phyloP scores from a whole-genome alignment of 2,113 vertebrate species.

The Mesoclemmys tuberculata region DNA sequence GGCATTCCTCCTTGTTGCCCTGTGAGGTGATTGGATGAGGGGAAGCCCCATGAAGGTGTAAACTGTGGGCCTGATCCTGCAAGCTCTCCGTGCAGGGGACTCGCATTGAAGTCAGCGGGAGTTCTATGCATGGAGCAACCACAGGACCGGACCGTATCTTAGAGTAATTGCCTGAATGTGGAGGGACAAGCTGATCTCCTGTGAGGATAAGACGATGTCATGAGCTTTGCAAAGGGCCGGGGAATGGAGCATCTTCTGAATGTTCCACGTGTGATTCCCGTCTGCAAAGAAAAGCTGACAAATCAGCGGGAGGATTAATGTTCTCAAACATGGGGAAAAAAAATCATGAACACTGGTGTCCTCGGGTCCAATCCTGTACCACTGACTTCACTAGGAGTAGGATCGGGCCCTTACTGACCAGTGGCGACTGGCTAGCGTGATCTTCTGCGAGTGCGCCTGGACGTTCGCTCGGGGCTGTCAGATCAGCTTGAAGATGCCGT shows the following conservation, averaged over 20 bases:
- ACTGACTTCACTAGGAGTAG: not conserved
- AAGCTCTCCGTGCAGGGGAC: not conserved
- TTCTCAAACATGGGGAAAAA: not conserved
- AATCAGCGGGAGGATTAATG: not conserved
- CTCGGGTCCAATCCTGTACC: not conserved
- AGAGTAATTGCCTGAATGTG: not conserved
- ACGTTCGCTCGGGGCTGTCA: not conserved
- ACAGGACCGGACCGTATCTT: not conserved
- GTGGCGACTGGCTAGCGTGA: not conserved
- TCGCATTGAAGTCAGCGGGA: not conserved
- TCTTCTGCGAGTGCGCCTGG: not conserved
- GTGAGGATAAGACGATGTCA: rapidly evolving
- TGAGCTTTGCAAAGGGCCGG: rapidly evolving
- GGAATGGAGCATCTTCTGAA: rapidly evolving
- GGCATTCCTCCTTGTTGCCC: not conserved
- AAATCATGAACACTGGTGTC: not conserved
- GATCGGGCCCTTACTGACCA: not conserved
- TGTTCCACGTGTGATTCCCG: not conserved
- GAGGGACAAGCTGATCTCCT: not conserved
- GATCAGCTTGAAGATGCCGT: not conserved
- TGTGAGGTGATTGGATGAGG: not conserved
- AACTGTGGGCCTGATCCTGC: not conserved
- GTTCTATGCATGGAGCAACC: rapidly evolving
- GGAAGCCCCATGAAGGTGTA: not conserved
- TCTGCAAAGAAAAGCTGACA: not conserved